These are phyloP conservation scores for Labeo rohita DNA, from an alignment of 2,113 vertebrate genomes.

Conservation along the genomic window DNA sequence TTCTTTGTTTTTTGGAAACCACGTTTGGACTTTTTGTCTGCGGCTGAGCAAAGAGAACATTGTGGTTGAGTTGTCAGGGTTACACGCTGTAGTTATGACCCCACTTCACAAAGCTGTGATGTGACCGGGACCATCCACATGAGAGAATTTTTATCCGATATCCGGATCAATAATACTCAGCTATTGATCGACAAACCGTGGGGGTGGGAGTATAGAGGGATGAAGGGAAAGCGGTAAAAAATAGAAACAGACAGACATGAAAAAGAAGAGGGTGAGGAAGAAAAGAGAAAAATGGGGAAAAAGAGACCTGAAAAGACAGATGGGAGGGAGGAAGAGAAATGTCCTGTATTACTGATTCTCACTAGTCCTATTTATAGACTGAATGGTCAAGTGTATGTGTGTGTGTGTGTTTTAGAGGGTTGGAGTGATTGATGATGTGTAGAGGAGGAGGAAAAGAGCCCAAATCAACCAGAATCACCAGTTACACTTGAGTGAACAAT, in stretches of 20 bases:
- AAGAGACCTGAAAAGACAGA: background rate
- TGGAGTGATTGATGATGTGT: background rate
- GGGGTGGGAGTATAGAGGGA: conserved; percentile 22
- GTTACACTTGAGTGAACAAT: conserved; percentile 6
- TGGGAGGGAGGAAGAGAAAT: background rate
- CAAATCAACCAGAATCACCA: background rate
- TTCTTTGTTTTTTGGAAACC: background rate
- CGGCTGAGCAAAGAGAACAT: background rate
- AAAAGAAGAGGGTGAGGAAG: background rate
- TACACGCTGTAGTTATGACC: conserved; percentile 20
- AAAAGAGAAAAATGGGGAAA: conserved; percentile 12
- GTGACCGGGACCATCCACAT: conserved; percentile 22
- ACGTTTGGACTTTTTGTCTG: background rate
- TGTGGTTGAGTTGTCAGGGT: conserved; percentile 44
- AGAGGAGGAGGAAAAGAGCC: background rate
- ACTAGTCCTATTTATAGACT: conserved; percentile 57
- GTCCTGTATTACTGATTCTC: conserved; percentile 48
- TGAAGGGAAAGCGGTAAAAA: background rate
- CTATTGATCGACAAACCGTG: conserved; percentile 49
- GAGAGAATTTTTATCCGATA: conserved; percentile 43
- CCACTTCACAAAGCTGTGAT: conserved; percentile 45
- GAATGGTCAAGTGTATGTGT: conserved; percentile 5
- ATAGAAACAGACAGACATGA: background rate
- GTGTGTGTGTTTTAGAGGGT: background rate
- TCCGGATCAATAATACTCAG: conserved; percentile 50